A percentile compares a stretch with the other conserved stretches of the same genome.
Evolutionary conservation across 2,888 invertebrate genomes (phyloP).

Genomic region (Temnothorax ravouxi): DNA sequence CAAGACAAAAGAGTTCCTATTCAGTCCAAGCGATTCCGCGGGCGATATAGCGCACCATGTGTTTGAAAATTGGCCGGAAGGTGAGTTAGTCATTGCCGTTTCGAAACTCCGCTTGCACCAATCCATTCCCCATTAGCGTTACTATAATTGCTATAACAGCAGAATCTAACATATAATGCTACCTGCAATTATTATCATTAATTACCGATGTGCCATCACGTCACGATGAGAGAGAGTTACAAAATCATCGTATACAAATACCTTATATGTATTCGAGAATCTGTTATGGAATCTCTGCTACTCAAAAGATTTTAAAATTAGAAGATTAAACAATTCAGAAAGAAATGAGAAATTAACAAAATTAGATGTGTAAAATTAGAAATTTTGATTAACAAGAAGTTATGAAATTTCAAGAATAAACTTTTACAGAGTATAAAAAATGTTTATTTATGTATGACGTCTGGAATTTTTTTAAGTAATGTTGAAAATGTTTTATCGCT

Average conservation of each 20-base stretch:
- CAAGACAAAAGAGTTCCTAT: slow-evolving; percentile 99
- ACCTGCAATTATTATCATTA: slow-evolving; percentile 37
- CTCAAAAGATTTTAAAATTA: background rate
- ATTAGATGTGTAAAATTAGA: background rate
- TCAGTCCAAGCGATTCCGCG: slow-evolving; percentile 98
- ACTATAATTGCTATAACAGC: slow-evolving; percentile 22
- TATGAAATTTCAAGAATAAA: background rate
- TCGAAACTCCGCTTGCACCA: slow-evolving; percentile 48
- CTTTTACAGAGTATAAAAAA: background rate
- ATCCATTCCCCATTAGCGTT: slow-evolving; percentile 39
- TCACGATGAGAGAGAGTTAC: background rate
- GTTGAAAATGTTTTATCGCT: background rate
- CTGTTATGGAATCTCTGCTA: background rate
- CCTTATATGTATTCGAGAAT: background rate
- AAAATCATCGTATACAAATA: slow-evolving; percentile 6
- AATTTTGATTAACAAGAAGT: slow-evolving; percentile 9
- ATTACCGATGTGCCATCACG: slow-evolving; percentile 7
- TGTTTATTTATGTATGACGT: background rate
- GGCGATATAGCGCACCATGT: slow-evolving; percentile 99
- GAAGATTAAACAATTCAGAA: background rate
- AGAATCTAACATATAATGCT: slow-evolving; percentile 18
- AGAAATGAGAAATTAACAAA: background rate
- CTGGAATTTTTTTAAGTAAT: background rate
- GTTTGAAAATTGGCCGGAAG: slow-evolving; percentile 99
- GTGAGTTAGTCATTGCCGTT: slow-evolving; percentile 87